A percentile compares a stretch with the other conserved stretches of the same genome.
Evolutionary conservation across 2,888 invertebrate species (phyloP).

Genomic region (Lampropteryx suffumata): DNA sequence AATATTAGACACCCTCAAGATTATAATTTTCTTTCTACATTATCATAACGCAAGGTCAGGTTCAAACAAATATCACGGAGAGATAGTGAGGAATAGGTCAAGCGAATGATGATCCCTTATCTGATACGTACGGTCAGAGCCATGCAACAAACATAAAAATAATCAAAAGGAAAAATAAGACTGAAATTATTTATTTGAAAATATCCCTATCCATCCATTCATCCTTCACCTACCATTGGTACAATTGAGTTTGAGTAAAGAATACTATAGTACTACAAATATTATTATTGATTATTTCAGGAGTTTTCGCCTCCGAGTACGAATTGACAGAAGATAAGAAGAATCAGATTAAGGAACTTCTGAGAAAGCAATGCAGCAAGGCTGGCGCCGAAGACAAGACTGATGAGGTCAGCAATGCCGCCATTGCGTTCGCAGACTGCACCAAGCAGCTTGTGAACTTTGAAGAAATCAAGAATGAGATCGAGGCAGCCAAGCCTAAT

Average conservation of each 20-base stretch:
- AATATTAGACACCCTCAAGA: too few species aligned
- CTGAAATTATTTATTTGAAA: too few species aligned
- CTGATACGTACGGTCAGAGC: not conserved
- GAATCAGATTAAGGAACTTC: slow-evolving; percentile 36
- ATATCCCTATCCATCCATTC: too few species aligned
- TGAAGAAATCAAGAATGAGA: slow-evolving; percentile 84
- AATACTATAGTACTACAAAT: too few species aligned
- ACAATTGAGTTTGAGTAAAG: too few species aligned
- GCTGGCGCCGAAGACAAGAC: slow-evolving; percentile 58
- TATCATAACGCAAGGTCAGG: too few species aligned
- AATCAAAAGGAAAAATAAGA: too few species aligned
- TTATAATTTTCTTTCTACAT: too few species aligned
- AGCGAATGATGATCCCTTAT: not conserved
- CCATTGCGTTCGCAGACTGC: slow-evolving; percentile 76
- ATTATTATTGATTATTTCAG: slow-evolving; percentile 39
- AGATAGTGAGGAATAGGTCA: not conserved
- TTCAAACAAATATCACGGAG: too few species aligned
- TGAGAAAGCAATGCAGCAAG: slow-evolving; percentile 51
- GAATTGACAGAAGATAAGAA: slow-evolving; percentile 38
- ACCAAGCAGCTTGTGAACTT: slow-evolving; percentile 83
- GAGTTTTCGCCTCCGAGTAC: slow-evolving; percentile 50
- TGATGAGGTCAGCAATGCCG: slow-evolving; percentile 37
- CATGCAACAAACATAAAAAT: too few species aligned
- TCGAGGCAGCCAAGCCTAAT: slow-evolving; percentile 87
- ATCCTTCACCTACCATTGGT: too few species aligned